A percentile compares a stretch with the other conserved stretches of the same genome.
Evolutionary conservation across 2,113 vertebrate genomes (phyloP).

Genomic region (Paralichthys olivaceus): DNA sequence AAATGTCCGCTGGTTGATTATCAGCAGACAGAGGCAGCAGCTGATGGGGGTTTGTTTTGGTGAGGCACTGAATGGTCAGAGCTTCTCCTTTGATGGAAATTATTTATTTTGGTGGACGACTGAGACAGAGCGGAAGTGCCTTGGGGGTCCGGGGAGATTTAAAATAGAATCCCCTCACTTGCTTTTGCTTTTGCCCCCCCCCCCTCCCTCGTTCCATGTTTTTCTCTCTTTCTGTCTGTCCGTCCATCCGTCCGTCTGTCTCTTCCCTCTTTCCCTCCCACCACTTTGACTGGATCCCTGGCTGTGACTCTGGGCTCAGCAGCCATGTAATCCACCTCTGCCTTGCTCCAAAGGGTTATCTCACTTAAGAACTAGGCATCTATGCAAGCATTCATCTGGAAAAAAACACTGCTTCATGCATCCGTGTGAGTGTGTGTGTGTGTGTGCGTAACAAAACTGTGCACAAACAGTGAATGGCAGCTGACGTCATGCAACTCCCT

Average conservation of each 20-base stretch:
- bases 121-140: slow-evolving; percentile 64
- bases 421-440: slow-evolving; percentile 39
- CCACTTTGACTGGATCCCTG: slow-evolving; percentile 68
- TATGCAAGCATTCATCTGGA: slow-evolving; percentile 74
- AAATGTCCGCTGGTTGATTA: slow-evolving; percentile 9
- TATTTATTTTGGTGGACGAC: slow-evolving; percentile 65
- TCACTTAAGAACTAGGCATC: slow-evolving; percentile 74
- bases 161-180: slow-evolving; percentile 73
- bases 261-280: slow-evolving; percentile 46
- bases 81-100: slow-evolving; percentile 60
- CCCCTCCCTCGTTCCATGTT: slow-evolving; percentile 1
- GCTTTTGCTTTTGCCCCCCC: slow-evolving; percentile 17
- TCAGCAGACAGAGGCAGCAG: slow-evolving; percentile 17
- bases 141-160: slow-evolving; percentile 63
- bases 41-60: slow-evolving; percentile 34
- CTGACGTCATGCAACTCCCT: slow-evolving; percentile 74
- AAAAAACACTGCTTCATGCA: slow-evolving; percentile 74
- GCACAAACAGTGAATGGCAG: slow-evolving; percentile 64
- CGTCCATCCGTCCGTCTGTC: background rate
- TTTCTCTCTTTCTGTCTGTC: slow-evolving; percentile 1
- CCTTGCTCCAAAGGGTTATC: slow-evolving; percentile 76
- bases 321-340: slow-evolving; percentile 78
- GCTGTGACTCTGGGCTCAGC: slow-evolving; percentile 72
- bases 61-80: slow-evolving; percentile 40
- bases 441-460: slow-evolving; percentile 52